Evolutionary conservation across 2,797 vertebrate genomes (phyloP).

Genomic region (Valencia hispanica): DNA sequence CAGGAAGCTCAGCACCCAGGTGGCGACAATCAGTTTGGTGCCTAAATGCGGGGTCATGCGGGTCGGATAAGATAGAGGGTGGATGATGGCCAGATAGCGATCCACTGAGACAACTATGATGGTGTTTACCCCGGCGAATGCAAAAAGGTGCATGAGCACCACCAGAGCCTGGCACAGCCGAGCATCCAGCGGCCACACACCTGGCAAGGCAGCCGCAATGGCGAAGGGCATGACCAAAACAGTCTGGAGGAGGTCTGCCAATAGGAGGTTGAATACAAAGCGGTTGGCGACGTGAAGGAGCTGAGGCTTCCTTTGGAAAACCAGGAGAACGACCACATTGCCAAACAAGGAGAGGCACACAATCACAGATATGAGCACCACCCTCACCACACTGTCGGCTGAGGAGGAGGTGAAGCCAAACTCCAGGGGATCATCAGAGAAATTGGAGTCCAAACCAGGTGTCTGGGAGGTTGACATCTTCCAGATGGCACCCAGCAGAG

Average conservation of each 20-base stretch:
- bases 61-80: slow-evolving; percentile 89
- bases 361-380: slow-evolving; percentile 83
- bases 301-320: slow-evolving; percentile 89
- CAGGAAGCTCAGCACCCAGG: slow-evolving; percentile 86
- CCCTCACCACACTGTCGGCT: slow-evolving; percentile 77
- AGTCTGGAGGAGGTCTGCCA: slow-evolving; percentile 89
- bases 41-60: slow-evolving; percentile 88
- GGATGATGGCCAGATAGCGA: slow-evolving; percentile 90
- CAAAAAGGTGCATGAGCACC: slow-evolving; percentile 91
- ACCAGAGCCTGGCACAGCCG: slow-evolving; percentile 88
- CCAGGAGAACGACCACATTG: slow-evolving; percentile 86
- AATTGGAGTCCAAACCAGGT: slow-evolving; percentile 58
- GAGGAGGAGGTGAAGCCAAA: slow-evolving; percentile 52
- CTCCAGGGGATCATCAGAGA: slow-evolving; percentile 68
- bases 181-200: slow-evolving; percentile 86
- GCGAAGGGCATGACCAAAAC: slow-evolving; percentile 89
- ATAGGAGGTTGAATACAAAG: slow-evolving; percentile 89
- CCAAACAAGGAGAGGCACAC: slow-evolving; percentile 86
- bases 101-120: slow-evolving; percentile 90
- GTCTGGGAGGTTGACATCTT: slow-evolving; percentile 71
- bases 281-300: slow-evolving; percentile 90
- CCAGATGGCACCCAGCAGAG: slow-evolving; percentile 35
- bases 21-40: slow-evolving; percentile 86
- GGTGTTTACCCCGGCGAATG: slow-evolving; percentile 90
- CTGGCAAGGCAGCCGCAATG: slow-evolving; percentile 83